Evolutionary conservation across 2,888 invertebrate species (phyloP).

Genomic region (Danaus chrysippus): DNA sequence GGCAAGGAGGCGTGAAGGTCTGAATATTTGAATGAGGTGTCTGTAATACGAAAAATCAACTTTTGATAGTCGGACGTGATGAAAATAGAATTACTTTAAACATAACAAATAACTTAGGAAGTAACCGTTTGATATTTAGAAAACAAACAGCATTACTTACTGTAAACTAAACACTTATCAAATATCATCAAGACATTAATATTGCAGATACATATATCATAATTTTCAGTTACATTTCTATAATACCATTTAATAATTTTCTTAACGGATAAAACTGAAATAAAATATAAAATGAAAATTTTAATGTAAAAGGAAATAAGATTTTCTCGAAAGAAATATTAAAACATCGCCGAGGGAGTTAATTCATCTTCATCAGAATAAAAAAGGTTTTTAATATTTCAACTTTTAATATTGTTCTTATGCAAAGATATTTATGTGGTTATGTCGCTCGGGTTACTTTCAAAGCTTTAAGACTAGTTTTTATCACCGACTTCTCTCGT

Average conservation of each 20-base stretch:
- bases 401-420: slow-evolving; percentile 4
- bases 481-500: too few species aligned
- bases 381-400: slow-evolving; percentile 20
- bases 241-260: too few species aligned
- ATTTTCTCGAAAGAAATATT: slow-evolving; percentile 27
- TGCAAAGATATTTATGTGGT: background rate
- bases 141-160: too few species aligned
- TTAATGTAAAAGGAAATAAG: slow-evolving; percentile 15
- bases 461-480: too few species aligned
- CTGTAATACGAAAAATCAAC: slow-evolving; percentile 72
- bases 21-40: slow-evolving; percentile 44
- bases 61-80: slow-evolving; percentile 40
- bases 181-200: too few species aligned
- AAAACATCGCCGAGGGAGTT: slow-evolving; percentile 23
- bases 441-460: background rate
- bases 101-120: slow-evolving; percentile 20
- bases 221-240: too few species aligned
- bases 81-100: slow-evolving; percentile 33
- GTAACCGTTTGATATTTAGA: too few species aligned
- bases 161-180: too few species aligned
- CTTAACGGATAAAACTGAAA: background rate
- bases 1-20: slow-evolving; percentile 34
- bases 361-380: slow-evolving; percentile 17
- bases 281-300: background rate
- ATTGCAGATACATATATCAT: too few species aligned